Base-by-base conservation (phyloP, 2,888 invertebrate genomes). In the Drosophila kanekoi region DNA sequence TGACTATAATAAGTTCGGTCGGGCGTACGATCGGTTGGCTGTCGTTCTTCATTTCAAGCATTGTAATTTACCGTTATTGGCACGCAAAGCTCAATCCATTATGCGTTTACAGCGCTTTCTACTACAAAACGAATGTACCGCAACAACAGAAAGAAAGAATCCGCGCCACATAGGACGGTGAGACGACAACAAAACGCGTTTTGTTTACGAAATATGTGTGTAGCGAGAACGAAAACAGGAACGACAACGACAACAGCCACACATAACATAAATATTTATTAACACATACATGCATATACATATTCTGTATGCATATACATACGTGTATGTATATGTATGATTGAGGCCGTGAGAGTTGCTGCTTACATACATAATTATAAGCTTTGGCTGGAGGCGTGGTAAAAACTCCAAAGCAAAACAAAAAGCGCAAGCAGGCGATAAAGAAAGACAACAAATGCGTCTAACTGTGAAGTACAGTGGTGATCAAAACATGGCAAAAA, bases 191-290 rank as follows among this genome's bases (percentile, higher is more conserved):
- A 83, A 81, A 77, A 83, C 83, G 83, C 83, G 87, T 84, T 85
- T 85, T 85, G 84, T 85, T 85, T 85, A 85, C 84, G 84, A 85
- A 85, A 83, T 81, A 73, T 79, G 85, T 82, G 85, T 74, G 77
- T 51, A 54, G 78, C 66, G 63, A 54, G 68, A 66, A 68, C 72
- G 71, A 81, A 81, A 78, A 83, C 77, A 82, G 80, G 75, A 77
- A 80, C 70, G 66, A 62, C 45, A 14, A 43, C 47, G 16, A 6
- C 45, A 23, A 38, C 57, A 61, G 68, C 65, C 35, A 54, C 66
- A 70, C 65, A 66, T 65, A 81, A 68, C 77, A 82, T 79, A 77
- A 72, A 82, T 77, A 76, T 79, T 73, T 81, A 84, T 72, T 56
- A 63, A 28, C 56, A 41, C 56, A 57, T 48, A 48, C 52, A 64